Conservation (phyloP, 2,113 vertebrate genomes). For the Pluvianellus socialis region DNA sequence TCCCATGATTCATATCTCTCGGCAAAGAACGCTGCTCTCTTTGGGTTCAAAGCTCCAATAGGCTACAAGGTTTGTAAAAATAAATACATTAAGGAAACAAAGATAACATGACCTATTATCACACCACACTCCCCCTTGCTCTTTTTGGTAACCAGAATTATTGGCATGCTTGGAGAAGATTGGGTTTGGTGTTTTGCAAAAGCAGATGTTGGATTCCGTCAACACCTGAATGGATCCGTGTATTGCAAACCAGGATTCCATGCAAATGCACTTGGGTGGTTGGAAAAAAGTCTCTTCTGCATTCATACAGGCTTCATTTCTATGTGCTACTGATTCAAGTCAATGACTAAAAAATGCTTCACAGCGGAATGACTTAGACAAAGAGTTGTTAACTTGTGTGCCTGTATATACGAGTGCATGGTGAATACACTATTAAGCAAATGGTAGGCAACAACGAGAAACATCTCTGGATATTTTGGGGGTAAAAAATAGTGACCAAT, state of each 20-base stretch:
- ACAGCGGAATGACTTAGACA: not conserved
- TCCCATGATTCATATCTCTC: conserved; percentile 96
- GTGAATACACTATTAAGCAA: not conserved
- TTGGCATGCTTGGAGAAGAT: not conserved
- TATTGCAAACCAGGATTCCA: not conserved
- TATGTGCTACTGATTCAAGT: not conserved
- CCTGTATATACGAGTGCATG: not conserved
- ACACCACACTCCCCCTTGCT: not conserved
- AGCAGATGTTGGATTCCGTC: not conserved
- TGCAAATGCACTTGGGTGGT: rapidly evolving
- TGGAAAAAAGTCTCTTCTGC: not conserved
- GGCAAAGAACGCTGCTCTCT: conserved; percentile 93
- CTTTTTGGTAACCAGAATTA: not conserved
- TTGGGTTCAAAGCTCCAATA: conserved; percentile 94
- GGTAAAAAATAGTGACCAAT: not conserved
- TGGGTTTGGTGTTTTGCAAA: not conserved
- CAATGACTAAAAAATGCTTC: not conserved
- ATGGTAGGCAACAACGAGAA: not conserved
- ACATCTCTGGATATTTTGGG: not conserved
- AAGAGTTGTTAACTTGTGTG: not conserved
- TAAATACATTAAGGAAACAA: not conserved
- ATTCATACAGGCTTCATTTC: not conserved
- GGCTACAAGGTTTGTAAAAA: conserved; percentile 75
- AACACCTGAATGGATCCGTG: not conserved
- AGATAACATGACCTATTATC: not conserved